Evolutionary conservation across 2,113 vertebrate species (phyloP).

Genomic region (Butorides virescens): DNA sequence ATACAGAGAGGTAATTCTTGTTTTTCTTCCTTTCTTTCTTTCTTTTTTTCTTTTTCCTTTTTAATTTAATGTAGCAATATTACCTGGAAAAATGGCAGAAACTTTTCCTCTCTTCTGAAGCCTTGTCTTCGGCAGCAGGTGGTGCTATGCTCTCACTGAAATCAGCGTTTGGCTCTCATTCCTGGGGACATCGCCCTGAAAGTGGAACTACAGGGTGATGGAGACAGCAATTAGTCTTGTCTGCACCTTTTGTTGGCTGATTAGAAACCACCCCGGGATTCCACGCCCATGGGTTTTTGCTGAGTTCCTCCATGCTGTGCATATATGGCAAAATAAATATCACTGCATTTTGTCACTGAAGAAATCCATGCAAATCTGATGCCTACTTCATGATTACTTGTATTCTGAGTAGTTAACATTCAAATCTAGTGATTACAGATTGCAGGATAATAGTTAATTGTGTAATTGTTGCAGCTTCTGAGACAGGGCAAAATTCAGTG

Average conservation of each 20-base stretch:
- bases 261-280: not conserved
- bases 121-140: not conserved
- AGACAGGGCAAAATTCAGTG: not conserved
- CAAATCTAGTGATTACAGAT: not conserved
- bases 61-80: not conserved
- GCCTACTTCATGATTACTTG: not conserved
- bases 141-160: not conserved
- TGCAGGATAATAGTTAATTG: not conserved
- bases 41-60: not conserved
- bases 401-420: not conserved
- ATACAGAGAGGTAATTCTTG: not conserved
- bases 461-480: not conserved
- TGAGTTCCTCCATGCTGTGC: not conserved
- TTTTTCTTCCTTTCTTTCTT: accelerated
- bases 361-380: not conserved
- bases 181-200: too few relatives aligned
- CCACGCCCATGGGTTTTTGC: accelerated
- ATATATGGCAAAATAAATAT: not conserved
- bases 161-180: not conserved
- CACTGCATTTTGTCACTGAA: not conserved
- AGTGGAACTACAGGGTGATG: not conserved
- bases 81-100: accelerated
- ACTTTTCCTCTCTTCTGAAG: not conserved
- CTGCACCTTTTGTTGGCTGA: not conserved
- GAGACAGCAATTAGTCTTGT: not conserved